A percentile compares a stretch with the other conserved stretches of the same genome.
These are phyloP conservation scores for Drosophila sechellia DNA, from an alignment of 1,140 invertebrate genomes.

Conservation along the genomic window DNA sequence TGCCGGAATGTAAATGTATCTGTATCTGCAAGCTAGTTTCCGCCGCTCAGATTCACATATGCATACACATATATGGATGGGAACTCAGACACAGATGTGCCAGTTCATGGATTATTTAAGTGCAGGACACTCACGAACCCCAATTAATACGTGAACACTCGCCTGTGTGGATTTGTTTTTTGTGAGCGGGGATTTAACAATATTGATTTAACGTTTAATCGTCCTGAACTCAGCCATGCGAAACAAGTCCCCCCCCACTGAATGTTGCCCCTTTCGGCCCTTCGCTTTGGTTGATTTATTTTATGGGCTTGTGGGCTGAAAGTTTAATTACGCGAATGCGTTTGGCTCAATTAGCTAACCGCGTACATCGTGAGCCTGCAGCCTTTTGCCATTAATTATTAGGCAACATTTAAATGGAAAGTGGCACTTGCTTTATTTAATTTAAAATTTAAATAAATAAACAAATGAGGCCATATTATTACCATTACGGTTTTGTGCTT, in stretches of 20 bases:
- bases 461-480: slow-evolving; percentile 2
- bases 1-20: slow-evolving; percentile 12
- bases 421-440: slow-evolving; percentile 12
- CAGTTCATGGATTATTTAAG: slow-evolving; percentile 45
- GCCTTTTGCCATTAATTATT: slow-evolving; percentile 25
- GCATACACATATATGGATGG: not conserved
- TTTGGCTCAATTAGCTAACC: slow-evolving; percentile 46
- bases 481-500: slow-evolving; percentile 3
- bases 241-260: slow-evolving; percentile 18
- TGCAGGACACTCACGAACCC: slow-evolving; percentile 27
- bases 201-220: slow-evolving; percentile 66
- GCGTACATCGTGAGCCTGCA: slow-evolving; percentile 1
- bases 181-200: slow-evolving; percentile 24
- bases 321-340: slow-evolving; percentile 44
- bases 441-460: slow-evolving; percentile 14
- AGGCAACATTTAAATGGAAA: slow-evolving; percentile 4
- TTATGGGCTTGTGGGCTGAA: slow-evolving; percentile 9
- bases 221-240: slow-evolving; percentile 23
- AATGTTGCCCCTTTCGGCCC: slow-evolving; percentile 3
- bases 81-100: not conserved
- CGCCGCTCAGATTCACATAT: not conserved
- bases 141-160: slow-evolving; percentile 31
- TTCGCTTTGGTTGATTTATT: slow-evolving; percentile 13
- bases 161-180: slow-evolving; percentile 8
- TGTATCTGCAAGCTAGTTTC: not conserved